Conservation (phyloP, 2,797 vertebrate genomes). For the Sebastiscus tertius region DNA sequence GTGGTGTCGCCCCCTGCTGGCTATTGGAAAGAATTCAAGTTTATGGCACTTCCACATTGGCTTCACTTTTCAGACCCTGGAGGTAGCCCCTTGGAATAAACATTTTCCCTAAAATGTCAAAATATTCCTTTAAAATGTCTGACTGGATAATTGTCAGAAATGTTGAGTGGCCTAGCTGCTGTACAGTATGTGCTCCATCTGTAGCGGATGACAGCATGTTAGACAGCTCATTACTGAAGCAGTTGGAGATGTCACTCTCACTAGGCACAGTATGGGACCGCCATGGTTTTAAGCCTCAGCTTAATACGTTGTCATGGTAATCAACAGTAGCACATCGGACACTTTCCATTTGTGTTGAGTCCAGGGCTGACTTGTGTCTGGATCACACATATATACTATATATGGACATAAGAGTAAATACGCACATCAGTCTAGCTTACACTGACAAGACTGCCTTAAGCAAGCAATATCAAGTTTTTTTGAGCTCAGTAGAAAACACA, state of each 20-base stretch:
- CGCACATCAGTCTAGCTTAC: slow-evolving; percentile 20
- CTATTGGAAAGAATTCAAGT: too few species aligned
- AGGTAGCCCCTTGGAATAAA: too few species aligned
- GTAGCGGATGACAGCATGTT: slow-evolving; percentile 63
- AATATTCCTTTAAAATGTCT: slow-evolving; percentile 10
- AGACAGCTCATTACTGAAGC: slow-evolving; percentile 77
- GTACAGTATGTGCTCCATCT: slow-evolving; percentile 64
- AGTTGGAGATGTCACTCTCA: slow-evolving; percentile 77
- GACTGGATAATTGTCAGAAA: slow-evolving; percentile 40
- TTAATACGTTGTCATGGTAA: slow-evolving; percentile 75
- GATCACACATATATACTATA: slow-evolving; percentile 20
- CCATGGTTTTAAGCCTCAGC: slow-evolving; percentile 62
- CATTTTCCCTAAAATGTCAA: slow-evolving; percentile 14
- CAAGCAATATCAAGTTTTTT: not conserved
- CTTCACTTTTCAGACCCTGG: too few species aligned
- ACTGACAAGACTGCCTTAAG: not conserved
- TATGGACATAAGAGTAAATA: slow-evolving; percentile 25
- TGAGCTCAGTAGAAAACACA: slow-evolving; percentile 4
- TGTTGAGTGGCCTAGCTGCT: slow-evolving; percentile 39
- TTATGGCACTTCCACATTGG: too few species aligned
- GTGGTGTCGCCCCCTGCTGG: too few species aligned
- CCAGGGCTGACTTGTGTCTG: slow-evolving; percentile 14
- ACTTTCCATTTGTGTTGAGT: slow-evolving; percentile 45
- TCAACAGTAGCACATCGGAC: slow-evolving; percentile 57
- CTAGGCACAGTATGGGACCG: slow-evolving; percentile 71